Evolutionary conservation across 2,888 invertebrate species (phyloP).

Genomic region (Melanostoma mellinum): DNA sequence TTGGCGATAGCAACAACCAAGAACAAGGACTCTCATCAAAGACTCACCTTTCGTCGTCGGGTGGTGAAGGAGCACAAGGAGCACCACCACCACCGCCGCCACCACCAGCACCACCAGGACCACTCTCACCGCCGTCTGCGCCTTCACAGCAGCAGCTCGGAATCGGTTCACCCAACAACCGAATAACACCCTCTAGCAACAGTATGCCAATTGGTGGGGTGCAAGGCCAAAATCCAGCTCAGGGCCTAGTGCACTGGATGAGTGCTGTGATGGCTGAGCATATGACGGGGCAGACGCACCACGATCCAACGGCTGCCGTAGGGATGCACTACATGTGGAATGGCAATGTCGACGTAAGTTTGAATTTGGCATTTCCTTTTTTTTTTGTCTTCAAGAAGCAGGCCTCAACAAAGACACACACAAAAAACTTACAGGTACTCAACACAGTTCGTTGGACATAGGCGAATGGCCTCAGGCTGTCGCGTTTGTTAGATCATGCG

Average conservation of each 20-base stretch:
- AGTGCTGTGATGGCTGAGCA: conserved; percentile 96
- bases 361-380: neutral
- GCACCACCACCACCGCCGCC: conserved; percentile 62
- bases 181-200: conserved; percentile 70
- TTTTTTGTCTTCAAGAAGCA: neutral
- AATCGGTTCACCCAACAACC: conserved; percentile 63
- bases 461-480: neutral
- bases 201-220: conserved; percentile 82
- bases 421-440: neutral
- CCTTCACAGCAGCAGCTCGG: conserved; percentile 71
- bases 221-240: conserved; percentile 86
- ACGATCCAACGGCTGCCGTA: conserved; percentile 83
- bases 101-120: conserved; percentile 74
- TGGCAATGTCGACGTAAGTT: conserved; percentile 82
- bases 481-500: conserved; percentile 43
- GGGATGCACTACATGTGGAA: conserved; percentile 83
- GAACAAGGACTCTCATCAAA: conserved; percentile 64
- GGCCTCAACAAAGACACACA: neutral
- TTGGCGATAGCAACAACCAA: conserved; percentile 68
- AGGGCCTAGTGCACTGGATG: conserved; percentile 97
- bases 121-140: conserved; percentile 73
- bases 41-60: conserved; percentile 61
- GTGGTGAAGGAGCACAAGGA: no score
- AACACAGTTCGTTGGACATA: neutral
- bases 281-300: conserved; percentile 91